Percentiles rank a stretch among this genome's conserved stretches.
phyloP scores from a whole-genome alignment of 2,797 vertebrate genomes.

The Intellagama lesueurii region DNA sequence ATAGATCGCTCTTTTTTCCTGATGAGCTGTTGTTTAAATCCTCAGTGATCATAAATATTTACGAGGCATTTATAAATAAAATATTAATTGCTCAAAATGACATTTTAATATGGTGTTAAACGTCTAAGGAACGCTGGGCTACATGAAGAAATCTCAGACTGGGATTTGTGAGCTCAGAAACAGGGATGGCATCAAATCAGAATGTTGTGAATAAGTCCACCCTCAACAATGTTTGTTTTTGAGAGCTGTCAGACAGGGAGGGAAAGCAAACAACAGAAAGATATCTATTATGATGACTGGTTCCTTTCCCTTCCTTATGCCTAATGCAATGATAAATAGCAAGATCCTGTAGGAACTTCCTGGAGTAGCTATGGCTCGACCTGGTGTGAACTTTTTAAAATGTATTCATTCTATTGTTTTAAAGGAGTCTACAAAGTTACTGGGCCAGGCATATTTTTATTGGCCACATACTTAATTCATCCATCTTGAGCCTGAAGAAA shows the following conservation, averaged over 20 bases:
- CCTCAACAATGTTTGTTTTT: accelerated
- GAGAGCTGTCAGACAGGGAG: not conserved
- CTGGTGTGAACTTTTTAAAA: not conserved
- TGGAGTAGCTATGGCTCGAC: not conserved
- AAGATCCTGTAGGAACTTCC: not conserved
- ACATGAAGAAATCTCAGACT: constrained; percentile 38
- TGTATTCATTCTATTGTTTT: not conserved
- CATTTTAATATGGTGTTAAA: constrained; percentile 61
- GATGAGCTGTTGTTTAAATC: constrained; percentile 66
- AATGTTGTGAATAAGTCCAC: not conserved
- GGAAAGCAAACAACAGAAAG: constrained; percentile 25
- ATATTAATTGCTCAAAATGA: constrained; percentile 73
- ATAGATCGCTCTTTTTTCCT: constrained; percentile 68
- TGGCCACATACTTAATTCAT: not conserved
- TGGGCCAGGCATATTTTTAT: not conserved
- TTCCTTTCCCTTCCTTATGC: not conserved
- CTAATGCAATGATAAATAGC: not conserved
- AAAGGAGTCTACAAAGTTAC: not conserved
- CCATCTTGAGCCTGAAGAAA: not conserved
- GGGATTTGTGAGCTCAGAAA: constrained; percentile 36
- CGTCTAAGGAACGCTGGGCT: constrained; percentile 45
- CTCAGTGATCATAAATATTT: constrained; percentile 74
- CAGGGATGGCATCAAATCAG: not conserved
- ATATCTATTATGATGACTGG: not conserved
- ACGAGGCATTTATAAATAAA: constrained; percentile 74